Evolutionary conservation across 2,797 vertebrate genomes (phyloP).

Genomic region (Xiphophorus birchmanni): DNA sequence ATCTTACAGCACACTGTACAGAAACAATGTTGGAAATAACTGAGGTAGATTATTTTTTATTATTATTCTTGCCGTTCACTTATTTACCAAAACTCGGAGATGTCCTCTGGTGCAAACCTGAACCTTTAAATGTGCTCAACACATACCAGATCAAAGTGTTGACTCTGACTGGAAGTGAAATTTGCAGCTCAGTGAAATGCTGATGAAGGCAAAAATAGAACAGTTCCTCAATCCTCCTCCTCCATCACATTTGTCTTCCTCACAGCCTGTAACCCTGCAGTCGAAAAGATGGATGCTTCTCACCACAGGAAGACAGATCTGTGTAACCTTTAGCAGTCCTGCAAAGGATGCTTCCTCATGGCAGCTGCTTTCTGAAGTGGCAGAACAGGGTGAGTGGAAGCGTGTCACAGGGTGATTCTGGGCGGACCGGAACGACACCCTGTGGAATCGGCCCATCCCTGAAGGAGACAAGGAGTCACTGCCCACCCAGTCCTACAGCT

Average conservation of each 20-base stretch:
- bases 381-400: conserved; percentile 3
- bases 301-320: conserved; percentile 50
- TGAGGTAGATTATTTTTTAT: not conserved
- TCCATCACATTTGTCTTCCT: conserved; percentile 25
- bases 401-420: conserved; percentile 15
- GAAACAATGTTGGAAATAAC: not conserved
- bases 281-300: conserved; percentile 52
- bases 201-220: conserved; percentile 40
- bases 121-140: conserved; percentile 2
- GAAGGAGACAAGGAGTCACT: conserved; percentile 46
- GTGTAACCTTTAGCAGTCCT: conserved; percentile 37
- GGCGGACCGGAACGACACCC: conserved; percentile 78
- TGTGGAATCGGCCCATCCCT: conserved; percentile 76
- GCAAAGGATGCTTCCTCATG: conserved; percentile 52
- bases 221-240: conserved; percentile 6
- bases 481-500: conserved; percentile 45
- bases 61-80: not conserved
- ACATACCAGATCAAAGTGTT: not conserved
- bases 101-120: not conserved
- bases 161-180: conserved; percentile 31
- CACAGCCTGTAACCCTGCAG: conserved; percentile 40
- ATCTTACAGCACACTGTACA: not conserved
- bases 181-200: conserved; percentile 5
- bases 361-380: conserved; percentile 50
- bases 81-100: not conserved